Base-by-base conservation (phyloP, 2,797 vertebrate genomes). In the Heterohyrax brucei region DNA sequence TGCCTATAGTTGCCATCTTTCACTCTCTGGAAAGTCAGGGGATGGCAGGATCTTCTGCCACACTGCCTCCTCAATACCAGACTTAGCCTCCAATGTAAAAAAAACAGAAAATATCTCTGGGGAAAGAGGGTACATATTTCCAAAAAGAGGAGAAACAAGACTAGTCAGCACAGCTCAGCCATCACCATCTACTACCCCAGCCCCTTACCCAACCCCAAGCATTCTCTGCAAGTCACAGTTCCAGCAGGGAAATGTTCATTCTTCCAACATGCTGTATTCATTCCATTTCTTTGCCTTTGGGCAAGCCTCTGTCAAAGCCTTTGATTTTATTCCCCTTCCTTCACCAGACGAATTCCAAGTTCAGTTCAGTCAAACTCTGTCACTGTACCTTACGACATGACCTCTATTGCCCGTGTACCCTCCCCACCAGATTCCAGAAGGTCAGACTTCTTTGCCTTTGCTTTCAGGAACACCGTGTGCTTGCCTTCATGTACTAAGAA, bases 291-390 rank as follows among this genome's bases (percentile, higher is more conserved):
- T 28, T 92, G 78, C 78, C 56, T 91, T 92, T 68, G 90, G 39
- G 94, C 86, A 53, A 28, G n/a, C 14, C 82, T 24, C 87, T 89
- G 64, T 89, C 1, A 6, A 89, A 72, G 16, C 21, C 21, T 92
- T 64, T 62, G 5, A 4, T 66, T 82, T 39, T 86, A 26, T 93
- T 48, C 44, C 30, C n/a, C n/a, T 33, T 83, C 50, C 53, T n/a
- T 61, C 61, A 46, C 28, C 28, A 81, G 68, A 81, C 46, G 87
- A 83, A 78, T 46, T 87, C 2, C 61, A 84, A 72, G 85, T 92
- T 93, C 56, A 84, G 88, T 92, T 94, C 59, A 81, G 59, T 48
- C 61, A 80, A 95, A n/a, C 75, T 88, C 26, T 77, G 3, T 90
- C 5, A 22, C 75, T 92, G 33, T n/a, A n/a, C 59, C 89, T 90